Percentiles rank a stretch among this genome's conserved stretches.
Conservation (phyloP, 2,113 vertebrate species). For the Suricata suricatta region DNA sequence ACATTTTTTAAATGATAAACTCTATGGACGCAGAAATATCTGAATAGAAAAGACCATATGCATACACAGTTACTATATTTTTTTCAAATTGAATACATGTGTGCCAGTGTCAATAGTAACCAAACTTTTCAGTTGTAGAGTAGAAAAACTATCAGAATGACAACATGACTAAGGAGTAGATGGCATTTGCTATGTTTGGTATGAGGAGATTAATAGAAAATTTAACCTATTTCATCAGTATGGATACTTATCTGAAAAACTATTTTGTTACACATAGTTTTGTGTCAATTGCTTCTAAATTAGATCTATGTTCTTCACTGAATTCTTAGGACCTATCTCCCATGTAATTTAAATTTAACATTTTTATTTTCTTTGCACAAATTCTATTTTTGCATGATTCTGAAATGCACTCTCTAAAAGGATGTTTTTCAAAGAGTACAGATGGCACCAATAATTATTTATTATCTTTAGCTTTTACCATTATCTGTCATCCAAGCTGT, state of each 20-base stretch:
- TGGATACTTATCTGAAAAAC: constrained; percentile 79
- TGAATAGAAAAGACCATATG: background rate
- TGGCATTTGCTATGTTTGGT: constrained; percentile 26
- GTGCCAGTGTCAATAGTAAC: background rate
- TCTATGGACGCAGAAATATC: background rate
- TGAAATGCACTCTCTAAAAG: constrained; percentile 75
- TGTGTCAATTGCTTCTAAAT: constrained; percentile 78
- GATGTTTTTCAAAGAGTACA: constrained; percentile 75
- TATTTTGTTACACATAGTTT: constrained; percentile 83
- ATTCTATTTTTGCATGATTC: constrained; percentile 74
- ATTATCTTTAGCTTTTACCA: constrained; percentile 83
- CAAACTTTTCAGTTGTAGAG: background rate
- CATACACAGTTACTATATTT: background rate
- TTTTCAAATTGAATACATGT: background rate
- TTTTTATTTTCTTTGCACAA: constrained; percentile 80
- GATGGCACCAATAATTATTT: constrained; percentile 86
- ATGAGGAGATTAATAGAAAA: constrained; percentile 68
- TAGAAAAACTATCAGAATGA: constrained; percentile 64
- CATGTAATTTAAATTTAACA: constrained; percentile 83
- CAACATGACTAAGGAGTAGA: background rate
- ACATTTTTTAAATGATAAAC: background rate
- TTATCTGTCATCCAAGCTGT: constrained; percentile 83
- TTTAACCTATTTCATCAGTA: constrained; percentile 69
- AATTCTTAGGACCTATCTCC: constrained; percentile 81
- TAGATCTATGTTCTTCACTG: constrained; percentile 70